Evolutionary conservation across 2,888 invertebrate species (phyloP).

Genomic region (Theretra japonica): DNA sequence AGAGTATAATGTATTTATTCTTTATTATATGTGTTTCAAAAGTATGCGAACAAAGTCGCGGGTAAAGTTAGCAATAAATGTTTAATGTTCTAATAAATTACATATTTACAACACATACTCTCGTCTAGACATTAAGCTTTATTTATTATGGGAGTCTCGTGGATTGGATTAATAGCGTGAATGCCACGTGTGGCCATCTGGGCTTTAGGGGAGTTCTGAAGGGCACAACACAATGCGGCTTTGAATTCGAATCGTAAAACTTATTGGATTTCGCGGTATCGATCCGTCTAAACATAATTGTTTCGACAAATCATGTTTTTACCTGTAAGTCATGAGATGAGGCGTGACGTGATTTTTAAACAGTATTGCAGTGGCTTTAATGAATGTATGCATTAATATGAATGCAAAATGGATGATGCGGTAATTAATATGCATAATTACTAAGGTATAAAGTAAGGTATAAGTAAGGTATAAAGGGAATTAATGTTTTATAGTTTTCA

Average conservation of each 20-base stretch:
- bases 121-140: background rate
- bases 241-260: constrained; percentile 59
- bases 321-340: constrained; percentile 35
- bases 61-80: too few species aligned
- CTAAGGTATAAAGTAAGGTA: too few species aligned
- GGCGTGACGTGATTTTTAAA: constrained; percentile 26
- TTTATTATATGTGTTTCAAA: too few species aligned
- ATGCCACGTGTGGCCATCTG: constrained; percentile 28
- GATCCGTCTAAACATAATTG: constrained; percentile 58
- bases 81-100: too few species aligned
- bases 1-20: too few species aligned
- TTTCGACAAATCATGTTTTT: constrained; percentile 37
- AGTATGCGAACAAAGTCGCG: too few species aligned
- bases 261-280: constrained; percentile 68
- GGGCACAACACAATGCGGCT: constrained; percentile 37
- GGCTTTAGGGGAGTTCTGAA: constrained; percentile 25
- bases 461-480: too few species aligned
- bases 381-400: background rate
- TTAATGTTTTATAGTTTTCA: too few species aligned
- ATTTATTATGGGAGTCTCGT: constrained; percentile 8
- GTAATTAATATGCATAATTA: too few species aligned
- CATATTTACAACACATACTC: too few species aligned
- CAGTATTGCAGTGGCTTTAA: background rate
- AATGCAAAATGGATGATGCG: background rate
- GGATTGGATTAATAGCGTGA: constrained; percentile 14